Conservation (phyloP, 2,113 vertebrate genomes). For the Hypanus sabinus region DNA sequence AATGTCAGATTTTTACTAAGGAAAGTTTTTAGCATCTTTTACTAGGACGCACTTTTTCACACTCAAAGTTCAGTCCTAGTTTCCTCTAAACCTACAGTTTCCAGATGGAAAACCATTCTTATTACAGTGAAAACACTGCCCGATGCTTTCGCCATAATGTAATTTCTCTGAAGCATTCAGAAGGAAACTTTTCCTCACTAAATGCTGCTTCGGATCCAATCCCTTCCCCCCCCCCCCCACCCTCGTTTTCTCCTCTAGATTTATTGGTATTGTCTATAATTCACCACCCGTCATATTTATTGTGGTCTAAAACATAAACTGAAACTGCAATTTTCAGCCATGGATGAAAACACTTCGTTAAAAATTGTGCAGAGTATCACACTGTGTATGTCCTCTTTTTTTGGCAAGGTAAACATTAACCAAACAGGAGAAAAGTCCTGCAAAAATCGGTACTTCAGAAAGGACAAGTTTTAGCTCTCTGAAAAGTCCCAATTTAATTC, state of each 20-base stretch:
- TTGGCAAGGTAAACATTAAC: neutral
- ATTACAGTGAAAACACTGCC: neutral
- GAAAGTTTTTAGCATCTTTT: too few relatives aligned
- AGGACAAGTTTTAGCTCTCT: neutral
- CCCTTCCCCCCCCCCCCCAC: too few relatives aligned
- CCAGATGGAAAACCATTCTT: neutral
- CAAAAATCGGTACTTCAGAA: neutral
- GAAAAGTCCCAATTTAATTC: neutral
- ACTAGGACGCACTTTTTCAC: neutral
- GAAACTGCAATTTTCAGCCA: neutral
- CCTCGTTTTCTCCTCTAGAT: neutral
- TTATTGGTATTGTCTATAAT: neutral
- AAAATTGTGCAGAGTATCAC: neutral
- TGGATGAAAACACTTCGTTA: too few relatives aligned
- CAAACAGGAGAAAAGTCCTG: neutral
- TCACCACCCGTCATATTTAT: neutral
- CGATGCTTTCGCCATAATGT: neutral
- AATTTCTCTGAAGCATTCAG: neutral
- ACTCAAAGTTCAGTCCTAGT: neutral
- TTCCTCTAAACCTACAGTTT: neutral
- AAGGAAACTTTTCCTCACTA: too few relatives aligned
- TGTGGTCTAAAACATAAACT: neutral
- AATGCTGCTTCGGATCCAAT: neutral
- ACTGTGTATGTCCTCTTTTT: neutral
- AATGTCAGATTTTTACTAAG: conserved; percentile 14